A percentile compares a stretch with the other conserved stretches of the same genome.
Evolutionary conservation across 2,797 vertebrate species (phyloP).

Genomic region (Pipistrellus pygmaeus): DNA sequence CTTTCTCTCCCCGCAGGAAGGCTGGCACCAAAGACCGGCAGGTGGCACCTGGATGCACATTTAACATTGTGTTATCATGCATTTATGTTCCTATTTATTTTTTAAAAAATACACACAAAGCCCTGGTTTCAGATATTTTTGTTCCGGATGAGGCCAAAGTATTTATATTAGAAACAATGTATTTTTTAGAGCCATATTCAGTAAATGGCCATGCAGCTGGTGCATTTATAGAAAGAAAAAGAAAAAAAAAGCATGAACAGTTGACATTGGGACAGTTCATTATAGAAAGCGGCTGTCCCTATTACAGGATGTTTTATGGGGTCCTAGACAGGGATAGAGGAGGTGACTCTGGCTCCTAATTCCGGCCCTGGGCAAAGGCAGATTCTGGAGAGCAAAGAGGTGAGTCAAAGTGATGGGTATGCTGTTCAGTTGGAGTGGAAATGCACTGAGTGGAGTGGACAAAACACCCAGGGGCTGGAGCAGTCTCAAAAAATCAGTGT

Average conservation of each 20-base stretch:
- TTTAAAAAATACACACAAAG: background rate
- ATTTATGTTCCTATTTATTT: background rate
- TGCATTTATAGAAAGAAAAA: background rate
- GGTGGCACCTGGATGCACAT: background rate
- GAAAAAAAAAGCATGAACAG: background rate
- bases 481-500: background rate
- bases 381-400: background rate
- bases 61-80: background rate
- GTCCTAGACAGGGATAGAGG: background rate
- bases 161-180: background rate
- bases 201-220: background rate
- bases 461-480: rapidly evolving
- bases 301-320: background rate
- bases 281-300: background rate
- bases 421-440: background rate
- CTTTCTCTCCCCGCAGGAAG: background rate
- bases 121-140: background rate
- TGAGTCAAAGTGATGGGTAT: rapidly evolving
- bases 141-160: background rate
- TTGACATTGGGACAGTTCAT: background rate
- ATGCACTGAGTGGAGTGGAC: rapidly evolving
- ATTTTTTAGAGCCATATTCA: background rate
- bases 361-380: background rate
- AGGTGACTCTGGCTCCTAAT: background rate
- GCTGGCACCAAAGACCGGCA: background rate